Percentiles rank a stretch among this genome's conserved stretches.
Evolutionary conservation across 2,888 invertebrate species (phyloP).

Genomic region (Dichetophora obliterata): DNA sequence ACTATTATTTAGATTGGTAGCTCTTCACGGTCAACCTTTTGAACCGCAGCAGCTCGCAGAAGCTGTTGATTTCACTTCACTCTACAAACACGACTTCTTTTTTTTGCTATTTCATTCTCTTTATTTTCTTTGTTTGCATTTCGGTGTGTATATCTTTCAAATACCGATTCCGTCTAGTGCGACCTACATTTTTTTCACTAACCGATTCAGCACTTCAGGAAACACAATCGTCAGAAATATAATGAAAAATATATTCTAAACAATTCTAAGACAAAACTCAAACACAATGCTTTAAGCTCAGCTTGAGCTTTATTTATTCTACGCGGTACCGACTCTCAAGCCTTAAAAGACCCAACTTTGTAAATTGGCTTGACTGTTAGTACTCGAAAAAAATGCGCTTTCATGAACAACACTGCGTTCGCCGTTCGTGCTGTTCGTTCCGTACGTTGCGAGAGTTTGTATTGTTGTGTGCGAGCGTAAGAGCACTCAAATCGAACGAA

Average conservation of each 20-base stretch:
- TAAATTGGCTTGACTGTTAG: neutral
- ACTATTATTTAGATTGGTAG: neutral
- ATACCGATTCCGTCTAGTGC: neutral
- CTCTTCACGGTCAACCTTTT: conserved; percentile 18
- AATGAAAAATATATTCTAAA: neutral
- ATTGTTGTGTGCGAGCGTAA: conserved; percentile 67
- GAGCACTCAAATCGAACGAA: conserved; percentile 60
- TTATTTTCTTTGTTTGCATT: neutral
- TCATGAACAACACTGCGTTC: conserved; percentile 48
- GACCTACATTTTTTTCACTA: neutral
- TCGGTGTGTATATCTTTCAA: neutral
- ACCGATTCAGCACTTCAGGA: neutral
- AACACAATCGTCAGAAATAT: neutral
- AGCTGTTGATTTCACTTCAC: conserved; percentile 32
- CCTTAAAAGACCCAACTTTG: neutral
- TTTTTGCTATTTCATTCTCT: conserved; percentile 21
- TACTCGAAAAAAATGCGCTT: conserved; percentile 33
- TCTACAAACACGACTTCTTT: conserved; percentile 3
- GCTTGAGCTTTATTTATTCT: neutral
- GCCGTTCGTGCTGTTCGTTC: conserved; percentile 54
- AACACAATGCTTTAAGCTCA: too few relatives aligned
- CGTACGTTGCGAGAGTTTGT: conserved; percentile 69
- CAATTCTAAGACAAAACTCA: neutral
- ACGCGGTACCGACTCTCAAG: neutral
- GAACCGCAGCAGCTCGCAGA: conserved; percentile 1